Conservation (phyloP, 2,797 vertebrate genomes). For the Anisognathus igniventris region DNA sequence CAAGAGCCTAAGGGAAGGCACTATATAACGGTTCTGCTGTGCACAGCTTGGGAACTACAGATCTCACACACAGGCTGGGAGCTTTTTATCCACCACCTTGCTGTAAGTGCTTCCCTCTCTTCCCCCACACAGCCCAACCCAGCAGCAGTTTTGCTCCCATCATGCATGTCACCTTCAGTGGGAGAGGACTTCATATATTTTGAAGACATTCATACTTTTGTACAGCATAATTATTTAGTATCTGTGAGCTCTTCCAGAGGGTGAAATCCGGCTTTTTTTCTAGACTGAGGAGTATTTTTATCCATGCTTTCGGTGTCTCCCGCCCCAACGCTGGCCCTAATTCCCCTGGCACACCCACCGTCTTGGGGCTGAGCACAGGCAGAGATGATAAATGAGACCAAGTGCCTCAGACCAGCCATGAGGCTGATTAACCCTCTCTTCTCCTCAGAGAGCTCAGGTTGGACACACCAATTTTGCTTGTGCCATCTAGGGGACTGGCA, state of each 20-base stretch:
- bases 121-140: not conserved
- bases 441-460: fast-evolving
- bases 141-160: not conserved
- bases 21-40: fast-evolving
- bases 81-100: not conserved
- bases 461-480: fast-evolving
- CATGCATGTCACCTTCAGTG: not conserved
- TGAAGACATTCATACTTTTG: not conserved
- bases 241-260: not conserved
- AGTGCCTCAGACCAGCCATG: not conserved
- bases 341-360: not conserved
- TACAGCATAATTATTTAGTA: not conserved
- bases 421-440: not conserved
- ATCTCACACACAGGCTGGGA: not conserved
- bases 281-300: not conserved
- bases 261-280: fast-evolving
- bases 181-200: not conserved
- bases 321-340: not conserved
- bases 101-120: not conserved
- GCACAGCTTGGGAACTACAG: not conserved
- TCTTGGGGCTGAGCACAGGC: not conserved
- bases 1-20: not conserved
- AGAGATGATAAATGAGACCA: not conserved
- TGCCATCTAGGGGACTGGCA: not conserved
- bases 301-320: fast-evolving